A percentile compares a stretch with the other conserved stretches of the same genome.
Conservation (phyloP, 1,140 invertebrate species). For the Venustaconcha ellipsiformis region DNA sequence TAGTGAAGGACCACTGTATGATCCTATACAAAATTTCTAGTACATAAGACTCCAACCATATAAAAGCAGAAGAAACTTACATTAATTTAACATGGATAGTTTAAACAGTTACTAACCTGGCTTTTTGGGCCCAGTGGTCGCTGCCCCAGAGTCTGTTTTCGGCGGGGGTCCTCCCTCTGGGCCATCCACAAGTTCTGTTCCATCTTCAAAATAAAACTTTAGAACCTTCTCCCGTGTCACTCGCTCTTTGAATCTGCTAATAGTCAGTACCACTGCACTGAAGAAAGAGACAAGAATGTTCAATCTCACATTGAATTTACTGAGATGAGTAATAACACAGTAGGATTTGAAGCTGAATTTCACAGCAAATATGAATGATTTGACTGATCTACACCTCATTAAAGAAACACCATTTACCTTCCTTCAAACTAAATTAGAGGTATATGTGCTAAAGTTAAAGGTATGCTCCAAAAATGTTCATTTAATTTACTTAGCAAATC, state of each 20-base stretch:
- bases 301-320: not conserved
- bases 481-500: no score
- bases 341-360: not conserved
- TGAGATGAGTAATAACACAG: no score
- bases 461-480: no score
- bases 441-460: no score
- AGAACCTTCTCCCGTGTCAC: conserved; percentile 4
- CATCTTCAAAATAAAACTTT: conserved; percentile 33
- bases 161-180: conserved; percentile 4
- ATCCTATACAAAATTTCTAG: not conserved
- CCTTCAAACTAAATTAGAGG: no score
- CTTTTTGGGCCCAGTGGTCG: conserved; percentile 1
- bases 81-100: not conserved
- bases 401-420: no score
- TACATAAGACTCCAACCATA: not conserved
- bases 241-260: conserved; percentile 22
- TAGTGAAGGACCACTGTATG: no score
- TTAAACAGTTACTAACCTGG: conserved; percentile 6
- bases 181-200: conserved; percentile 21
- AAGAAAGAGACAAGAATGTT: not conserved
- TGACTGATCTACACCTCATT: no score
- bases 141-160: not conserved
- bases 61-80: not conserved
- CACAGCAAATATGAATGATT: not conserved
- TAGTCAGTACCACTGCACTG: conserved; percentile 20